Evolutionary conservation across 2,113 vertebrate genomes (phyloP).

Genomic region (Odontesthes bonariensis): DNA sequence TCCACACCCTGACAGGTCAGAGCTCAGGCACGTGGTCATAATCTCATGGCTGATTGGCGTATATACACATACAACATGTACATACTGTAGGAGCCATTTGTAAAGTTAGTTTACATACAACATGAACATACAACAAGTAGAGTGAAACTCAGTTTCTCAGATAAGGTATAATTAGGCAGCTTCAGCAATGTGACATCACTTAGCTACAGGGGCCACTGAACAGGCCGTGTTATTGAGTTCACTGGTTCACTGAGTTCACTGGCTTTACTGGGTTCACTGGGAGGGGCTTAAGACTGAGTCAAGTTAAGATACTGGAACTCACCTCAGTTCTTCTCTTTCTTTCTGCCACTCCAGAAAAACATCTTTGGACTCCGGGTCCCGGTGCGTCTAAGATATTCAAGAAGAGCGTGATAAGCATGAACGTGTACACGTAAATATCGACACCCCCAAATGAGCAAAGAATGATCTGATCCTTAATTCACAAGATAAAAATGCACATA

Average conservation of each 20-base stretch:
- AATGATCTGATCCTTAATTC: background rate
- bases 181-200: background rate
- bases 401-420: background rate
- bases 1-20: background rate
- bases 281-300: background rate
- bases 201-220: background rate
- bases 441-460: background rate
- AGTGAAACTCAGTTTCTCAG: background rate
- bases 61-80: too few relatives aligned
- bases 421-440: too few relatives aligned
- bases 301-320: slow-evolving; percentile 30
- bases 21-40: background rate
- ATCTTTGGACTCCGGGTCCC: slow-evolving; percentile 79
- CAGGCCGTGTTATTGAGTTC: background rate
- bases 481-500: background rate
- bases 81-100: too few relatives aligned
- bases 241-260: background rate
- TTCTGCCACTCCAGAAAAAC: slow-evolving; percentile 87
- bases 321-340: slow-evolving; percentile 87
- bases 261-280: background rate
- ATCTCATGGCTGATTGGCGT: background rate
- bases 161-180: background rate
- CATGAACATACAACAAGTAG: too few relatives aligned
- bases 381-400: slow-evolving; percentile 75
- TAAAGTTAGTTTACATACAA: too few relatives aligned